These are phyloP conservation scores for Ditylenchus weischeri DNA, from an alignment of 2,888 invertebrate species.

Conservation along the genomic window DNA sequence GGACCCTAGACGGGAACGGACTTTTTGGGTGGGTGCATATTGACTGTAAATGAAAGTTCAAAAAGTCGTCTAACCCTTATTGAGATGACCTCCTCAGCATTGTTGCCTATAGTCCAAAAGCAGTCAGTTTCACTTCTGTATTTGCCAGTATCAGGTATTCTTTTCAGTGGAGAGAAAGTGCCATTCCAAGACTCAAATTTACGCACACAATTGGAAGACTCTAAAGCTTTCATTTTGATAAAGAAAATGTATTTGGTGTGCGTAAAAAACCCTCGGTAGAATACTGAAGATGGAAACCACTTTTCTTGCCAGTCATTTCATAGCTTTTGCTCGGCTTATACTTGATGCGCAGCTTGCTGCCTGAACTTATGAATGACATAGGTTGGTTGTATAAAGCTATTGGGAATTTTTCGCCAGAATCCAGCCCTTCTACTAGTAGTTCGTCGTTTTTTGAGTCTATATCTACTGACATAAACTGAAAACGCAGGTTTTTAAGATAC, in stretches of 20 bases:
- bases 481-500: not conserved
- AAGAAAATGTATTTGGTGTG: not conserved
- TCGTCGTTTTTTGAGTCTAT: conserved; percentile 14
- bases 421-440: conserved; percentile 22
- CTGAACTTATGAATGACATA: conserved; percentile 13
- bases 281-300: conserved; percentile 36
- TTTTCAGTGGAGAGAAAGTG: conserved; percentile 30
- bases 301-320: not conserved
- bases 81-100: conserved; percentile 15
- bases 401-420: conserved; percentile 26
- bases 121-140: conserved; percentile 29
- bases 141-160: conserved; percentile 10
- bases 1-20: no score
- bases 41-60: no score
- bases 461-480: conserved; percentile 24
- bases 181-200: conserved; percentile 37
- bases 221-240: conserved; percentile 7
- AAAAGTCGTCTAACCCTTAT: conserved; percentile 19
- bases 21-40: no score
- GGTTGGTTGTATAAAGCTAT: conserved; percentile 4
- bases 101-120: conserved; percentile 30
- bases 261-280: conserved; percentile 26
- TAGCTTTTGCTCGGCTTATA: conserved; percentile 12
- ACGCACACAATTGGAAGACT: conserved; percentile 22
- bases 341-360: conserved; percentile 18